Percentiles rank a stretch among this genome's conserved stretches.
These are phyloP conservation scores for Columbina picui DNA, from an alignment of 2,113 vertebrate genomes.

Conservation along the genomic window DNA sequence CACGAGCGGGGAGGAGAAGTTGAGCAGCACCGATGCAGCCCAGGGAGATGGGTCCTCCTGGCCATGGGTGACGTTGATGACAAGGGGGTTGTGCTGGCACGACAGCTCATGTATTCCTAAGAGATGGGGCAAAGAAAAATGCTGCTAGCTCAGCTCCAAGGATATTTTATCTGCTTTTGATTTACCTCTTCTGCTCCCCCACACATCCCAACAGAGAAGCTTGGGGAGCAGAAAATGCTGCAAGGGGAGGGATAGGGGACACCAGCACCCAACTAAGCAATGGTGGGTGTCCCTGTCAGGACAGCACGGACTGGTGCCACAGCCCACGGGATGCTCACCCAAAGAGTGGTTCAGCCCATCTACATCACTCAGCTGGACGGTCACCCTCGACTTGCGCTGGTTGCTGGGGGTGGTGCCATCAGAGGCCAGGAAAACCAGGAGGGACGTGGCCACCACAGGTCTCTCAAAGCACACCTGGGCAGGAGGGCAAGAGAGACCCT, in stretches of 20 bases:
- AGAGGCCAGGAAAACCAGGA: constrained; percentile 89
- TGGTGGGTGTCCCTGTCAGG: neutral
- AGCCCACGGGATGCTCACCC: constrained; percentile 75
- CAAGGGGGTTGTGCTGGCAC: constrained; percentile 86
- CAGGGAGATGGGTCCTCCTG: constrained; percentile 65
- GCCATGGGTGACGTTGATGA: constrained; percentile 82
- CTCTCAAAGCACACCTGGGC: constrained; percentile 87
- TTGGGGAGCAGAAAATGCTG: neutral
- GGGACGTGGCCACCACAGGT: constrained; percentile 82
- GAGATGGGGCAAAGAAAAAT: neutral
- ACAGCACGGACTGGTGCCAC: neutral
- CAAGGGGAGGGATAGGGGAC: rapidly evolving
- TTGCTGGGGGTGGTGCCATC: constrained; percentile 78
- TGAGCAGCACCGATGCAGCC: constrained; percentile 80
- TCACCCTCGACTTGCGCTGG: constrained; percentile 75
- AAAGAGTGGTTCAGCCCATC: constrained; percentile 83
- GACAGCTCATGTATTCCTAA: constrained; percentile 86
- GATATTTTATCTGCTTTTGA: neutral
- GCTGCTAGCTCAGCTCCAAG: neutral
- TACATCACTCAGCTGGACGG: constrained; percentile 80
- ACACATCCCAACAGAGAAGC: neutral
- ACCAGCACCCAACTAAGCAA: neutral
- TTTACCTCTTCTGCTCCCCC: neutral
- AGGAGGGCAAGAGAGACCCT: neutral
- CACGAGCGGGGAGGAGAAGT: constrained; percentile 85